phyloP scores from a whole-genome alignment of 2,113 vertebrate genomes.

The Bombycilla garrulus region DNA sequence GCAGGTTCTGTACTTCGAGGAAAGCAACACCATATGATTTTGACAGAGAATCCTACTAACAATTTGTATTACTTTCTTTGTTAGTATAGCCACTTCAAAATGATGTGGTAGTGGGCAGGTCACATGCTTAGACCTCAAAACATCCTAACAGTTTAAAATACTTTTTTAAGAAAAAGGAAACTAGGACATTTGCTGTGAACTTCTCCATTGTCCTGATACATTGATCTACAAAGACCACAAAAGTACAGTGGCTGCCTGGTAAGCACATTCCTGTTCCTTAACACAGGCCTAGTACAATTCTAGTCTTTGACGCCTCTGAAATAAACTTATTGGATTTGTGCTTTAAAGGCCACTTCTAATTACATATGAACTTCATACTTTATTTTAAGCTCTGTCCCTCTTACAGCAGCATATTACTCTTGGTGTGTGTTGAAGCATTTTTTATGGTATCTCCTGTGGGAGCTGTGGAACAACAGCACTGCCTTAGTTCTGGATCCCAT shows the following conservation, averaged over 20 bases:
- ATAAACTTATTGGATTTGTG: not conserved
- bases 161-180: not conserved
- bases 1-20: accelerated
- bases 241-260: not conserved
- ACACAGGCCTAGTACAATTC: not conserved
- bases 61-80: not conserved
- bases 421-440: not conserved
- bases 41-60: not conserved
- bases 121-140: not conserved
- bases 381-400: not conserved
- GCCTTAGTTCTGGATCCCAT: not conserved
- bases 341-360: not conserved
- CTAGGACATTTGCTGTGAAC: not conserved
- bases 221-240: not conserved
- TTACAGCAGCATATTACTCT: not conserved
- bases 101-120: not conserved
- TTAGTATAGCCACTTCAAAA: not conserved
- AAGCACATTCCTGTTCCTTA: not conserved
- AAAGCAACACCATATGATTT: not conserved
- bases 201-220: not conserved
- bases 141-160: not conserved
- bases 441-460: not conserved
- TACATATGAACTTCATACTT: not conserved
- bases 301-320: not conserved
- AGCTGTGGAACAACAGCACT: not conserved